These are phyloP conservation scores for Macrophya annulata DNA, from an alignment of 2,888 invertebrate species.

Conservation along the genomic window DNA sequence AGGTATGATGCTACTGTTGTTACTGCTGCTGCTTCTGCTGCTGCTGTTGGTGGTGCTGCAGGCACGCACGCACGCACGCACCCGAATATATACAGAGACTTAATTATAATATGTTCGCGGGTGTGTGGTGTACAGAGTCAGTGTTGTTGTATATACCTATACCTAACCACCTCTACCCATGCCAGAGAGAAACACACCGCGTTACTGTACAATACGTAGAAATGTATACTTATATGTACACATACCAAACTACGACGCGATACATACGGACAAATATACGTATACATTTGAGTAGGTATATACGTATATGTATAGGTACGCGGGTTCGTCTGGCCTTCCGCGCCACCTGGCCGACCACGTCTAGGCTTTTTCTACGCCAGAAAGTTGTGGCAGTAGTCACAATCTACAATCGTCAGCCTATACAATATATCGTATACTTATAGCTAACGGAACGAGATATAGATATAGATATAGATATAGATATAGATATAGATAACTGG, in stretches of 20 bases:
- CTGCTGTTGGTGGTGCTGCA: not conserved
- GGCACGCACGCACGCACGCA: not conserved
- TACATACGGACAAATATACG: conserved; percentile 42
- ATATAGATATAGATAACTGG: not conserved
- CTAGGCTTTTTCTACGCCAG: conserved; percentile 65
- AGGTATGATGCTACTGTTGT: too few species aligned
- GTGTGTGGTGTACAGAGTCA: not conserved
- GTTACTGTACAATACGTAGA: not conserved
- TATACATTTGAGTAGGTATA: conserved; percentile 54
- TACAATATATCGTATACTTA: not conserved
- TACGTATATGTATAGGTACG: conserved; percentile 30
- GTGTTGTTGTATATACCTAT: not conserved
- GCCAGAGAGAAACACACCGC: not conserved
- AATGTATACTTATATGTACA: conserved; percentile 17
- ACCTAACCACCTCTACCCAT: not conserved
- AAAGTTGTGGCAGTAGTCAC: conserved; percentile 16
- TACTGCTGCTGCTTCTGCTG: too few species aligned
- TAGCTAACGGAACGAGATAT: not conserved
- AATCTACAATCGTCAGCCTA: conserved; percentile 39
- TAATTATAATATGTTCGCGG: not conserved
- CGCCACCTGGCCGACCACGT: conserved; percentile 71
- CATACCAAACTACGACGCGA: not conserved
- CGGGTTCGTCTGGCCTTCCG: conserved; percentile 61
- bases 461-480: not conserved
- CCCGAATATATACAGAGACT: not conserved